Conservation (phyloP, 2,797 vertebrate genomes). For the Ammospiza maritima region DNA sequence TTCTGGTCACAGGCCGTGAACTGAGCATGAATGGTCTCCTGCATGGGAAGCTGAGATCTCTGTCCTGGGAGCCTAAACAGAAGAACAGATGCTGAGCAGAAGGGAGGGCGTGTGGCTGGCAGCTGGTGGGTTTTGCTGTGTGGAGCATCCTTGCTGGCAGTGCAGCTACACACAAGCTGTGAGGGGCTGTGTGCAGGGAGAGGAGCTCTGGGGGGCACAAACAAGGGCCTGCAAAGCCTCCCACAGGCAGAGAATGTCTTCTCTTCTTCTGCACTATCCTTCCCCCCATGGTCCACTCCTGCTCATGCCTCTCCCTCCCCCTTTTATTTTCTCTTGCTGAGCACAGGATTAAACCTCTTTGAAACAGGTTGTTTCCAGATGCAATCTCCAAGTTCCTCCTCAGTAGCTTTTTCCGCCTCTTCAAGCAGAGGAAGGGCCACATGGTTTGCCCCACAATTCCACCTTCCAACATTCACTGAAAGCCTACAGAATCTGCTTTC, state of each 20-base stretch:
- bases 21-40: neutral
- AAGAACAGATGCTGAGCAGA: accelerated
- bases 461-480: slow-evolving; percentile 60
- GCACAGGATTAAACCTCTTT: slow-evolving; percentile 72
- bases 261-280: neutral
- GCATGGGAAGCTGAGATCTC: neutral
- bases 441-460: neutral
- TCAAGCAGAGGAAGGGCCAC: slow-evolving; percentile 69
- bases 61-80: neutral
- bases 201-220: neutral
- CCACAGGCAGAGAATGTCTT: slow-evolving; percentile 14
- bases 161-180: neutral
- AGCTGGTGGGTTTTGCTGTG: neutral
- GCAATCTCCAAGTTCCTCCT: slow-evolving; percentile 70
- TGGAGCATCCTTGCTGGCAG: neutral
- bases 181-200: neutral
- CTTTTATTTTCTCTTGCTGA: slow-evolving; percentile 1
- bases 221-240: neutral
- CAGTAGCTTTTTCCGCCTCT: slow-evolving; percentile 72
- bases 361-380: slow-evolving; percentile 84
- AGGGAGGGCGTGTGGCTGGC: accelerated
- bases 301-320: too few relatives aligned
- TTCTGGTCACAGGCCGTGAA: neutral
- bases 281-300: neutral
- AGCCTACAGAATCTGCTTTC: slow-evolving; percentile 15